These are phyloP conservation scores for Catharus bicknelli DNA, from an alignment of 2,113 vertebrate species.

Conservation along the genomic window DNA sequence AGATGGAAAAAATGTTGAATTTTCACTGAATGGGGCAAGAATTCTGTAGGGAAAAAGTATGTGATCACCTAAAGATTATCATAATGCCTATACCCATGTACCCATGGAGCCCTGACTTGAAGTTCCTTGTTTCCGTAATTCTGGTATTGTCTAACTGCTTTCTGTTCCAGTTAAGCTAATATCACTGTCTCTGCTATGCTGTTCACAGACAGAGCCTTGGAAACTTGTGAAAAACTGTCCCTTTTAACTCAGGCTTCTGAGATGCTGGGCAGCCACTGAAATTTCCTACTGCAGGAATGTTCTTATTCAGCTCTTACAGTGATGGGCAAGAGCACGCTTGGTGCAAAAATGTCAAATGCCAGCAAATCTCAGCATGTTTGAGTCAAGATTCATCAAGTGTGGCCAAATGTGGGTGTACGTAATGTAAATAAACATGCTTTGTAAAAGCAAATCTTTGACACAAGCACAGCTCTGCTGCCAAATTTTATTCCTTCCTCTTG, in stretches of 20 bases:
- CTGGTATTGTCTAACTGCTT: not conserved
- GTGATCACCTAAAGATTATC: not conserved
- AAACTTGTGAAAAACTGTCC: not conserved
- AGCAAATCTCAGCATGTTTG: not conserved
- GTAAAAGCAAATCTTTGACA: constrained; percentile 24
- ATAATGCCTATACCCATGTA: not conserved
- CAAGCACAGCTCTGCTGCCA: not conserved
- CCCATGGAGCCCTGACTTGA: not conserved
- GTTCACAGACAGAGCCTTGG: not conserved
- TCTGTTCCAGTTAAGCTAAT: not conserved
- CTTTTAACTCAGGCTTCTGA: not conserved
- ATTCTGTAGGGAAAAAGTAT: not conserved
- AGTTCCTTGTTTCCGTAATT: not conserved
- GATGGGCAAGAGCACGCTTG: not conserved
- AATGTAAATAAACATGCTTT: constrained; percentile 17
- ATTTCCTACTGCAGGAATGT: not conserved
- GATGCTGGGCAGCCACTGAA: not conserved
- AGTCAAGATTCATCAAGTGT: constrained; percentile 1
- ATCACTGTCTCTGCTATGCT: not conserved
- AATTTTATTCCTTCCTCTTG: constrained; percentile 26
- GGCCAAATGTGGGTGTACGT: not conserved
- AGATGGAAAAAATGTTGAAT: not conserved
- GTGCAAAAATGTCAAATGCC: not conserved
- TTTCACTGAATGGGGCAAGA: not conserved
- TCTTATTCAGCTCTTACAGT: not conserved